Evolutionary conservation across 2,113 vertebrate species (phyloP), one percentile per base, ranked within the genome.

Genomic region (Neotragus moschatus): DNA sequence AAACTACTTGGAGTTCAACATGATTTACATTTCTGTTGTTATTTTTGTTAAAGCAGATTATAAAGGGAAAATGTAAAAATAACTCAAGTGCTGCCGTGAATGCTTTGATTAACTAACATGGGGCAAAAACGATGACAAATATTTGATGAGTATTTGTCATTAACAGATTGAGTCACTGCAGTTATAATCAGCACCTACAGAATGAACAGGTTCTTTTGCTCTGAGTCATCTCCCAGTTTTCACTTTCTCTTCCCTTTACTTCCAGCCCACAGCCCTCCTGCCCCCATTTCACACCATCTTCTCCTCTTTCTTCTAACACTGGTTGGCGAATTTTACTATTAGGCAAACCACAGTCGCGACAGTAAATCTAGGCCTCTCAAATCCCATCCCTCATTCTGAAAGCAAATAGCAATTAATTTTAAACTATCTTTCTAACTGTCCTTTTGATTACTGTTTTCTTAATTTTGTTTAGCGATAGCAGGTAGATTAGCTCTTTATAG

Each of bases 1-100:
- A 84, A 84, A 92, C 21, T 51, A 60, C 13, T 53, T 94, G 39
- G 14, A 91, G 9, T 60, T 60, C 36, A 87, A 47, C 30, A 30
- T 87, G n/a, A 84, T 84, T 94, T 93, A 70, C 73, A 23, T 86
- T 79, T 94, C 36, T 93, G 12, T 80, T 91, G 12, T 85, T 87
- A 88, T 93, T 94, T 94, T 84, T 16, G 13, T 55, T 60, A 49
- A 77, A 84, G 56, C 51, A 63, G 39, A 94, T 89, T 60, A 70
- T 86, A 84, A 96, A 89, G 36, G 8, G 26, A 21, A 56, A 95
- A 96, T 53, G 16, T 58, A 81, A 94, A 97, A 90, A 73, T 73
- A 96, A 53, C 12, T 77, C 56, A 58, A 63, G 33, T 87, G 79
- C 45, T 77, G 23, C 36, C 61, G 11, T 93, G 26, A 91, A 77